These are phyloP conservation scores for Rafetus swinhoei DNA, from an alignment of 2,113 vertebrate species.

Conservation along the genomic window DNA sequence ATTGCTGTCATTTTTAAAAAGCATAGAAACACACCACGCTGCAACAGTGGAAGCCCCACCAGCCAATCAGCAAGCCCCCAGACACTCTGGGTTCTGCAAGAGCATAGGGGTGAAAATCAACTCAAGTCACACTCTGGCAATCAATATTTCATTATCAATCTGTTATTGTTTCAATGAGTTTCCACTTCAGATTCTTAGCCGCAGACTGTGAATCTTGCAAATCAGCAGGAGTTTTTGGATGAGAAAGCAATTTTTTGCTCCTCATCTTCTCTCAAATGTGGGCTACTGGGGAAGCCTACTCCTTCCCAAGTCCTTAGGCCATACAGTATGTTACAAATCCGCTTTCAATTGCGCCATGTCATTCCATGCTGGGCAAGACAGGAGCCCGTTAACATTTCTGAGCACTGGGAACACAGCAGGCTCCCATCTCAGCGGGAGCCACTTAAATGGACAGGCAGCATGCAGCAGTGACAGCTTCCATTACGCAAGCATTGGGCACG, in stretches of 20 bases:
- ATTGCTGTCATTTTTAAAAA: slow-evolving; percentile 11
- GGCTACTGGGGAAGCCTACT: background rate
- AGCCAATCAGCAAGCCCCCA: background rate
- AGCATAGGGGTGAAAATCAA: slow-evolving; percentile 21
- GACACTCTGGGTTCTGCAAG: background rate
- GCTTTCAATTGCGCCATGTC: background rate
- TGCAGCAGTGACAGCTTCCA: background rate
- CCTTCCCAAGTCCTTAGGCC: background rate
- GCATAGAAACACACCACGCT: background rate
- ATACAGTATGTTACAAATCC: background rate
- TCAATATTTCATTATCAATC: slow-evolving; percentile 60
- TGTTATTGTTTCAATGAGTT: slow-evolving; percentile 33
- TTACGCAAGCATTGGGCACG: rapidly evolving
- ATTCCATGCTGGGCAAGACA: background rate
- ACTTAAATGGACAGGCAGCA: background rate
- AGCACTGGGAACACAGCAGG: background rate
- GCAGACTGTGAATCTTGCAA: slow-evolving; percentile 35
- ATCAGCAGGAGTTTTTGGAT: background rate
- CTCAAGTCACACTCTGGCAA: background rate
- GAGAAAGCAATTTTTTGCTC: slow-evolving; percentile 25
- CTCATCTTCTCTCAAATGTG: slow-evolving; percentile 24
- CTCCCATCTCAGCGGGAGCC: background rate
- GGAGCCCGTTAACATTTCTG: background rate
- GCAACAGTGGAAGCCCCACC: background rate
- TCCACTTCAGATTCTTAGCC: slow-evolving; percentile 27